These are phyloP conservation scores for Chaenocephalus aceratus DNA, from an alignment of 2,113 vertebrate genomes.

Conservation along the genomic window DNA sequence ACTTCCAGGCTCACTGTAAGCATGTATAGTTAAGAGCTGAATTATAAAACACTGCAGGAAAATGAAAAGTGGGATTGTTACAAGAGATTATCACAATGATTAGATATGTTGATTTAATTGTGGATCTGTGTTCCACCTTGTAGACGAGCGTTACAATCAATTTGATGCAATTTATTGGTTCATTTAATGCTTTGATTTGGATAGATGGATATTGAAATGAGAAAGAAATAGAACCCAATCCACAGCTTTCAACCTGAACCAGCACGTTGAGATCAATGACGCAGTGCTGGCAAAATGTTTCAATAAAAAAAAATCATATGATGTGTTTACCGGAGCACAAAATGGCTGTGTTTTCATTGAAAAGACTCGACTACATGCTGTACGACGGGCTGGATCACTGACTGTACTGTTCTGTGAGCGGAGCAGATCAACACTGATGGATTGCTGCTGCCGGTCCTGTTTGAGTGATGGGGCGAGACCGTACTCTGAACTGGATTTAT, in stretches of 20 bases:
- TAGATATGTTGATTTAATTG: background rate
- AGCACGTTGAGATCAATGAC: conserved; percentile 4
- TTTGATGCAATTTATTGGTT: no score
- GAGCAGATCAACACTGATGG: conserved; percentile 60
- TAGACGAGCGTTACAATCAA: background rate
- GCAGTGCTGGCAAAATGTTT: background rate
- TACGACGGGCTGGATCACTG: conserved; percentile 47
- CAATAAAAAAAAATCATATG: background rate
- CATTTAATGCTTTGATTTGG: background rate
- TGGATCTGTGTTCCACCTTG: background rate
- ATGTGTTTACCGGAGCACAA: conserved; percentile 13
- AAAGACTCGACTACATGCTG: conserved; percentile 16
- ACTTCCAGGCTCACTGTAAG: background rate
- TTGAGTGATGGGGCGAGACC: conserved; percentile 65
- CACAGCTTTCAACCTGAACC: background rate
- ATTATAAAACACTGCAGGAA: background rate
- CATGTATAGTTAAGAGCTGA: conserved; percentile 11
- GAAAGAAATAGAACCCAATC: background rate
- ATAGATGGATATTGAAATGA: background rate
- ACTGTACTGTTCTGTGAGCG: conserved; percentile 43
- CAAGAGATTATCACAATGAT: background rate
- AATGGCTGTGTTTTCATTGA: conserved; percentile 29
- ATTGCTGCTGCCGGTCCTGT: conserved; percentile 37
- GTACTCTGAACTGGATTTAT: conserved; percentile 60
- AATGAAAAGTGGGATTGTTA: background rate